These are phyloP conservation scores for Plebejus melissa DNA, from an alignment of 2,888 invertebrate genomes.

Conservation along the genomic window DNA sequence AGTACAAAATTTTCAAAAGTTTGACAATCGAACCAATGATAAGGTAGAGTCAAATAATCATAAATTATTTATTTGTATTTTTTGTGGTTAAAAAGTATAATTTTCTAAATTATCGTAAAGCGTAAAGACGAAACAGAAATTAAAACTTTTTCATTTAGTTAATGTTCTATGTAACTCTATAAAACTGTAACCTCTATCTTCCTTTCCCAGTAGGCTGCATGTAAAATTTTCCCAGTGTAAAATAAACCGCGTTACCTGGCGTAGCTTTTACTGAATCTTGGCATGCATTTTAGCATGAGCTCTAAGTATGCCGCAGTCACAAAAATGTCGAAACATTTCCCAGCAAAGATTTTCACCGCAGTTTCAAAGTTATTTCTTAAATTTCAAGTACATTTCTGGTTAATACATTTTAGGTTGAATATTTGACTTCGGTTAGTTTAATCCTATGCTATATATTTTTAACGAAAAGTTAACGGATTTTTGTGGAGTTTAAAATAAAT, in stretches of 20 bases:
- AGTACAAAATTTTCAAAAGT: no score
- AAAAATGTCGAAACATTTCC: slow-evolving; percentile 14
- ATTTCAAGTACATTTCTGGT: background rate
- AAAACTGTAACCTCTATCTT: background rate
- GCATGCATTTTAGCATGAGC: background rate
- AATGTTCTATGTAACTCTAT: background rate
- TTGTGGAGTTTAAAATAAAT: background rate
- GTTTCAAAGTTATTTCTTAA: slow-evolving; percentile 13
- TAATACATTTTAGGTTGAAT: background rate
- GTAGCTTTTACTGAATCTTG: background rate
- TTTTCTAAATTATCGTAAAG: no score
- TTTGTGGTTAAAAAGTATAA: no score
- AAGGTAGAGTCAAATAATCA: no score
- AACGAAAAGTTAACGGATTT: background rate
- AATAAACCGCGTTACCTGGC: background rate
- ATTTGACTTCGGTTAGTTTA: slow-evolving; percentile 4
- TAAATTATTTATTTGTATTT: no score
- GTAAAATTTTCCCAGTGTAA: background rate
- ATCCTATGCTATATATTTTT: background rate
- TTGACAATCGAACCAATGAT: no score
- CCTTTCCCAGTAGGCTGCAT: background rate
- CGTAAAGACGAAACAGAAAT: no score
- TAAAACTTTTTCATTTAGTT: background rate
- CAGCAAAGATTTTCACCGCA: slow-evolving; percentile 17
- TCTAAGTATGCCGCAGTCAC: slow-evolving; percentile 9